Conservation (phyloP, 2,888 invertebrate genomes). For the Ctenicera cuprea region DNA sequence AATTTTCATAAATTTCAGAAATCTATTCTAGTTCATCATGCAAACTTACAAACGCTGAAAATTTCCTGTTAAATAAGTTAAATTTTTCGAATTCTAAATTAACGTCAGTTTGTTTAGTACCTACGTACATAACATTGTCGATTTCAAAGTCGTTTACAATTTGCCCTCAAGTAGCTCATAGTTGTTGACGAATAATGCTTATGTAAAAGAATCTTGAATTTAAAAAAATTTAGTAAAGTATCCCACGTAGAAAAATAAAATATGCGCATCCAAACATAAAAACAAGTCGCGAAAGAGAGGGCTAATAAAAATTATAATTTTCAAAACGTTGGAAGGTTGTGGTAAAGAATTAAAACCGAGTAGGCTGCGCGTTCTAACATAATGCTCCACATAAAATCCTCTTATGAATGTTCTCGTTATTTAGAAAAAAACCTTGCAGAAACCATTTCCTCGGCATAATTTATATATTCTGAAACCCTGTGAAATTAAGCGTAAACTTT, state of each 20-base stretch:
- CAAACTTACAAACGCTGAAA: too few relatives aligned
- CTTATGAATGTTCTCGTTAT: slow-evolving; percentile 8
- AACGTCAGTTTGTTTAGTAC: too few relatives aligned
- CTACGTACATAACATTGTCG: too few relatives aligned
- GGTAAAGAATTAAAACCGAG: slow-evolving; percentile 1
- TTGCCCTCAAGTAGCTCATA: too few relatives aligned
- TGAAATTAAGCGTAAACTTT: background rate
- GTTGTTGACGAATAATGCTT: too few relatives aligned
- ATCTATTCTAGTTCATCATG: too few relatives aligned
- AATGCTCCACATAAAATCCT: slow-evolving; percentile 1
- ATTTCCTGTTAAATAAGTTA: too few relatives aligned
- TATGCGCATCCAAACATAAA: background rate
- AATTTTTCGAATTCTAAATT: too few relatives aligned
- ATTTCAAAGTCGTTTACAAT: too few relatives aligned
- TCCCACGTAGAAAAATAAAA: background rate
- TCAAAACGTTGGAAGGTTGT: slow-evolving; percentile 3
- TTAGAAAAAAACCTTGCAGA: slow-evolving; percentile 4
- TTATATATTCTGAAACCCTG: background rate
- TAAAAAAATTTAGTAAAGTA: too few relatives aligned
- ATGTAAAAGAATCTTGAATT: too few relatives aligned
- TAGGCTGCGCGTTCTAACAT: slow-evolving; percentile 7
- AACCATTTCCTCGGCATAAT: background rate
- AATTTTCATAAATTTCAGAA: too few relatives aligned
- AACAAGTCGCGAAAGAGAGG: background rate
- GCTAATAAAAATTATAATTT: slow-evolving; percentile 10